Evolutionary conservation across 2,113 vertebrate genomes (phyloP).

Genomic region (Podarcis cretensis): DNA sequence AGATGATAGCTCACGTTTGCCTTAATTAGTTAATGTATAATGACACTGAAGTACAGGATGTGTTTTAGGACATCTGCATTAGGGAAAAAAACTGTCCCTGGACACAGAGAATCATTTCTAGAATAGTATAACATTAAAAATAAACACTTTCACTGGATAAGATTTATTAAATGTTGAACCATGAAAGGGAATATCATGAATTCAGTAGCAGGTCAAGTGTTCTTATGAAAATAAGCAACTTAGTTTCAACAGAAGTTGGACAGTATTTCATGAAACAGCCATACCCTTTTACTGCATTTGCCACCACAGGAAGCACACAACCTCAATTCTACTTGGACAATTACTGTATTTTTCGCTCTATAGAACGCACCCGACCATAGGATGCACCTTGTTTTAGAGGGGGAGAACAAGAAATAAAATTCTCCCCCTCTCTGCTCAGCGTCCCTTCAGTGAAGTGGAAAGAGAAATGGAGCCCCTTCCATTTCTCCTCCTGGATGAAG

Average conservation of each 20-base stretch:
- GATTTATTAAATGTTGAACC: neutral
- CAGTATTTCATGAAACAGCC: neutral
- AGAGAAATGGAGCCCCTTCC: too few species aligned
- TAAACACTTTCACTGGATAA: neutral
- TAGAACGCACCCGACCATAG: too few species aligned
- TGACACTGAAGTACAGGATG: neutral
- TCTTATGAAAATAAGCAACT: neutral
- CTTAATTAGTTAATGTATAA: neutral
- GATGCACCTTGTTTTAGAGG: too few species aligned
- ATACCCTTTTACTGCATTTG: neutral
- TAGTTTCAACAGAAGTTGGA: neutral
- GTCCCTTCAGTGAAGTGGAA: too few species aligned
- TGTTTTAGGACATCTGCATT: neutral
- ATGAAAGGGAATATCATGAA: neutral
- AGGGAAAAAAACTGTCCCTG: neutral
- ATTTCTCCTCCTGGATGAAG: too few species aligned
- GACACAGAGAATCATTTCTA: neutral
- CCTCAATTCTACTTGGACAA: rapidly evolving
- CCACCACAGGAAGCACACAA: slow-evolving; percentile 5
- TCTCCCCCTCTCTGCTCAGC: too few species aligned
- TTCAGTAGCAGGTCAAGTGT: neutral
- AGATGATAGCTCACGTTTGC: rapidly evolving
- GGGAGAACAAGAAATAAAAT: too few species aligned
- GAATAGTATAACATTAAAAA: neutral
- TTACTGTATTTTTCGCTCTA: too few species aligned